A percentile compares a stretch with the other conserved stretches of the same genome.
Conservation (phyloP, 1,140 invertebrate genomes). For the Drosophila elegans region DNA sequence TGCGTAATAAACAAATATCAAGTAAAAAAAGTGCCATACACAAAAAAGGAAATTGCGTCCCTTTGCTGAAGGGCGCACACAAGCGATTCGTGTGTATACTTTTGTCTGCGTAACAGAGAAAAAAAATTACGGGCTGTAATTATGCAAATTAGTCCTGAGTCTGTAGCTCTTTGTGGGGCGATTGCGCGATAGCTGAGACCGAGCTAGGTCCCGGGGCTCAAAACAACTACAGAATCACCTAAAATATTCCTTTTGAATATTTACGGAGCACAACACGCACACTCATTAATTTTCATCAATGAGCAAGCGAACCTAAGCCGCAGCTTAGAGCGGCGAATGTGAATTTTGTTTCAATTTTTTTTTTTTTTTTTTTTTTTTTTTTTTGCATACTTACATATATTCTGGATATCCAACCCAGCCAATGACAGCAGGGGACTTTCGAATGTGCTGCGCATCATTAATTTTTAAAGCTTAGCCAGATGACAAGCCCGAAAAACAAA, state of each 20-base stretch:
- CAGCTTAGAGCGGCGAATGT: constrained; percentile 72
- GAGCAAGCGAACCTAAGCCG: constrained; percentile 68
- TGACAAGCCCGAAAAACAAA: constrained; percentile 70
- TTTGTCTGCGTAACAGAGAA: constrained; percentile 36
- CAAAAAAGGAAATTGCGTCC: constrained; percentile 77
- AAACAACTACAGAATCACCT: constrained; percentile 61
- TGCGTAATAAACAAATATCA: constrained; percentile 48
- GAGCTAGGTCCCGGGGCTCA: constrained; percentile 39
- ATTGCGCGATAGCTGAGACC: constrained; percentile 33
- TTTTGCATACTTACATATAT: constrained; percentile 68
- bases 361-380: constrained; percentile 71
- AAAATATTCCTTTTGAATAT: constrained; percentile 45
- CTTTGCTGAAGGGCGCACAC: constrained; percentile 48
- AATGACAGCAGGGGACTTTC: constrained; percentile 72
- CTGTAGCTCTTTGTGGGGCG: constrained; percentile 41
- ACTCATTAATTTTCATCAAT: constrained; percentile 83
- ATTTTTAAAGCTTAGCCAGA: constrained; percentile 83
- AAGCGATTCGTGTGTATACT: constrained; percentile 40
- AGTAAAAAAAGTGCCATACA: constrained; percentile 38
- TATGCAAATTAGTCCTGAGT: constrained; percentile 78
- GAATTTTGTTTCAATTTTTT: constrained; percentile 55
- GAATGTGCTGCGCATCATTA: constrained; percentile 80
- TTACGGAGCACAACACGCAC: constrained; percentile 65
- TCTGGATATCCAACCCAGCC: constrained; percentile 45
- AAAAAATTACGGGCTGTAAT: constrained; percentile 80